Evolutionary conservation across 1,140 invertebrate genomes (phyloP).

Genomic region (Muscidifurax raptorellus): DNA sequence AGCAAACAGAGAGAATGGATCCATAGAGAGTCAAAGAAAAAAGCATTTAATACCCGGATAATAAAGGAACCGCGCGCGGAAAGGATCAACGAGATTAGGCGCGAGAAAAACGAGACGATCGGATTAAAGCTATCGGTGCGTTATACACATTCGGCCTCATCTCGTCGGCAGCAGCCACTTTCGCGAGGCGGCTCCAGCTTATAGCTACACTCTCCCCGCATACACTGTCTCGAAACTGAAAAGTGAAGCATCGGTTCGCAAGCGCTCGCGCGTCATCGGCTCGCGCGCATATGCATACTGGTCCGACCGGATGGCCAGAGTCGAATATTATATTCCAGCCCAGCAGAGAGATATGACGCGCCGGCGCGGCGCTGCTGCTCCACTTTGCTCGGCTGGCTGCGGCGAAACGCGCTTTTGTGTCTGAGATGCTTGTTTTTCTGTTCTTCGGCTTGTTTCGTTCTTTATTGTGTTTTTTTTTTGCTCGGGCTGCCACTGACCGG

Average conservation of each 20-base stretch:
- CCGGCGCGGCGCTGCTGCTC: background rate
- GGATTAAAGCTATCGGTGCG: background rate
- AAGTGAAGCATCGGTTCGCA: background rate
- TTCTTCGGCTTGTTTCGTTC: background rate
- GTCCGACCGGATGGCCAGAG: slow-evolving; percentile 10
- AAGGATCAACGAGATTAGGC: background rate
- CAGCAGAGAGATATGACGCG: background rate
- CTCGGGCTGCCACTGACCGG: background rate
- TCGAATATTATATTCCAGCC: slow-evolving; percentile 33
- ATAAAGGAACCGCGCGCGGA: background rate
- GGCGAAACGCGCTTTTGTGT: slow-evolving; percentile 13
- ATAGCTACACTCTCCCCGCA: no score
- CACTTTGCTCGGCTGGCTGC: slow-evolving; percentile 12
- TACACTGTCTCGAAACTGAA: background rate
- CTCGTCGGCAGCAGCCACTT: background rate
- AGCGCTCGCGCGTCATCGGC: background rate
- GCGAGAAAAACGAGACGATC: background rate
- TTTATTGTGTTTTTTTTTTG: background rate
- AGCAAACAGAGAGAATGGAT: no score
- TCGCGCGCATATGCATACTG: slow-evolving; percentile 10
- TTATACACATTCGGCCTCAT: background rate
- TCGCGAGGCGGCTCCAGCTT: background rate
- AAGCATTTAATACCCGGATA: background rate
- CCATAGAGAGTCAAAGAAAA: background rate
- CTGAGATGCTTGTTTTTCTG: slow-evolving; percentile 6